A percentile compares a stretch with the other conserved stretches of the same genome.
phyloP scores from a whole-genome alignment of 2,888 invertebrate genomes.

The Lepeophtheirus nordmannii region DNA sequence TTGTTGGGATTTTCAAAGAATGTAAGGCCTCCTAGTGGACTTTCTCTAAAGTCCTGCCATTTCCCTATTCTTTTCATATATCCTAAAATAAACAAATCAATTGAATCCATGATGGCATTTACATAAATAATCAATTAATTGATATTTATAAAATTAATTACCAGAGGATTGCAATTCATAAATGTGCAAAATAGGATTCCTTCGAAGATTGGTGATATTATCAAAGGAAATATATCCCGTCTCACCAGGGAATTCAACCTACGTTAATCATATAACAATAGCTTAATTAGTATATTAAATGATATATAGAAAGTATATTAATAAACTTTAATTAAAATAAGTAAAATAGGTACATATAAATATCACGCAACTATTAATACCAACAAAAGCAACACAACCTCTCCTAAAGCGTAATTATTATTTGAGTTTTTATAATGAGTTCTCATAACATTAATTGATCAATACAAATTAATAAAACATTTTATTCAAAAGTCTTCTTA shows the following conservation, averaged over 20 bases:
- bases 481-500: no score
- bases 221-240: neutral
- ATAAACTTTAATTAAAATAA: no score
- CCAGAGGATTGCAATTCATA: neutral
- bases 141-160: neutral
- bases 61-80: neutral
- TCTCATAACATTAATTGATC: no score
- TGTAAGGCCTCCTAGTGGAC: neutral
- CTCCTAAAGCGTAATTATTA: no score
- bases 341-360: no score
- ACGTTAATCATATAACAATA: neutral
- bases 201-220: neutral
- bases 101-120: neutral
- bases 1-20: neutral
- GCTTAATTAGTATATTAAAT: no score
- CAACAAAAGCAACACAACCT: no score
- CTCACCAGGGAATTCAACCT: neutral
- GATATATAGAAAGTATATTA: neutral
- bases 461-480: no score
- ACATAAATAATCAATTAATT: no score
- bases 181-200: neutral
- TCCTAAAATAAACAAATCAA: neutral
- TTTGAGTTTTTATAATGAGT: no score
- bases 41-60: neutral
- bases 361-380: no score